A percentile compares a stretch with the other conserved stretches of the same genome.
Evolutionary conservation across 2,113 vertebrate species (phyloP).

Genomic region (Podocnemis expansa): DNA sequence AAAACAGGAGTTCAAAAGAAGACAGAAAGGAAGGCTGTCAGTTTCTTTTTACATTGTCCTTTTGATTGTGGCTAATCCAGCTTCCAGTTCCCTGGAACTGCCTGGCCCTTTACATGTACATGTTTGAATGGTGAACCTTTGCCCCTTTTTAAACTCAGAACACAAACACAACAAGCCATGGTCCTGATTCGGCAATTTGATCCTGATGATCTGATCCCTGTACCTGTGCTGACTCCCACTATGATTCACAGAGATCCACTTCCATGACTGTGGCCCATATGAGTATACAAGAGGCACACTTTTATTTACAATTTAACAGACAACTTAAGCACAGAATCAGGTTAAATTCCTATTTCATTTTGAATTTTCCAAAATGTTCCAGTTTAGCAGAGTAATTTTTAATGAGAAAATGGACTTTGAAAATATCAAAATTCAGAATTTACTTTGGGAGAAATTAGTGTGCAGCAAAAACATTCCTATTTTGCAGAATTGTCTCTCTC

Average conservation of each 20-base stretch:
- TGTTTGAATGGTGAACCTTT: fast-evolving
- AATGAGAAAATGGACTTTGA: neutral
- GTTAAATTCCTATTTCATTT: neutral
- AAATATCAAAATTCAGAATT: neutral
- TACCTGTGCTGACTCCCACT: fast-evolving
- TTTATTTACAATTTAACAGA: neutral
- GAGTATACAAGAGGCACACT: neutral
- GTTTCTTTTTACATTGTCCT: neutral
- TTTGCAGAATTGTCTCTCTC: neutral
- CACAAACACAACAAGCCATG: neutral
- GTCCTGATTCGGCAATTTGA: neutral
- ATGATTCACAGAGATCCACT: neutral
- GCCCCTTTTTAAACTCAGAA: neutral
- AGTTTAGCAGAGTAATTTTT: neutral
- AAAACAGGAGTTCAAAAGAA: neutral
- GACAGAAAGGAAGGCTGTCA: neutral
- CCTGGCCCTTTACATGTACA: neutral
- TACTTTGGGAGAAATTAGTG: neutral
- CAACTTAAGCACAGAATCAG: neutral
- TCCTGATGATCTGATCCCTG: neutral
- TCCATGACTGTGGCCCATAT: neutral
- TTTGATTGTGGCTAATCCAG: neutral
- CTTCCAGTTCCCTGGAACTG: neutral
- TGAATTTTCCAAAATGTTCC: neutral
- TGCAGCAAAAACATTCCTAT: neutral